Evolutionary conservation across 1,140 invertebrate genomes (phyloP), one percentile per base, ranked within the genome.

Genomic region (Eufriesea mexicana): DNA sequence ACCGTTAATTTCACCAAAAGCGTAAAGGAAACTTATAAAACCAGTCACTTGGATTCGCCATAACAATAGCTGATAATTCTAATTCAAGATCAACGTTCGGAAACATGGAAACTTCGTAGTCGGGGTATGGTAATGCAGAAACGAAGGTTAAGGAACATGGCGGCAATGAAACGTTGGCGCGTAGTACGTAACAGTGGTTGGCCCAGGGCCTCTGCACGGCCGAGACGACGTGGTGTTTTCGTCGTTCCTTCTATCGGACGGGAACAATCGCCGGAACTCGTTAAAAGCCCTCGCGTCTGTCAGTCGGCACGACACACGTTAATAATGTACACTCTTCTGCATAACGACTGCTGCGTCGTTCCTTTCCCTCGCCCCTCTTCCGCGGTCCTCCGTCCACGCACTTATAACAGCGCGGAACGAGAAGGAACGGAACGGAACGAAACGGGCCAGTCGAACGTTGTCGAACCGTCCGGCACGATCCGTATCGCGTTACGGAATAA

Each of bases 181-280:
- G 28, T n/a, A 28, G 51, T 28, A 23, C 16, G 45, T 16, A n/a
- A 45, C 20, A 47, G 49, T 74, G 35, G 72, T 45, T 74, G 45
- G 57, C n/a, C 42, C 73, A 75, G 6, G 28, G 51, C 35, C n/a
- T 42, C 28, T 62, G 35, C 35, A 35, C 35, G 35, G 35, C 35
- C 42, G 0, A 18, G 18, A 9, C 64, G 47, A 16, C 20, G 20
- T 28, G 18, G 70, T 74, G 62, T 73, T 80, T 80, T 83, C 64
- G 59, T 67, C 64, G 81, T 83, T 54, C 28, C n/a, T 78, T 70
- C 55, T 67, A 78, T 83, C 81, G 57, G 59, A 10, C 61, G 80
- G 9, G 79, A 85, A 85, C 84, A 85, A 85, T 85, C 84, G 73
- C 79, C 84, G 84, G 84, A 83, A 85, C 84, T 85, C 84, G 70